Evolutionary conservation across 2,888 invertebrate species (phyloP).

Genomic region (Cryptus viduatorius): DNA sequence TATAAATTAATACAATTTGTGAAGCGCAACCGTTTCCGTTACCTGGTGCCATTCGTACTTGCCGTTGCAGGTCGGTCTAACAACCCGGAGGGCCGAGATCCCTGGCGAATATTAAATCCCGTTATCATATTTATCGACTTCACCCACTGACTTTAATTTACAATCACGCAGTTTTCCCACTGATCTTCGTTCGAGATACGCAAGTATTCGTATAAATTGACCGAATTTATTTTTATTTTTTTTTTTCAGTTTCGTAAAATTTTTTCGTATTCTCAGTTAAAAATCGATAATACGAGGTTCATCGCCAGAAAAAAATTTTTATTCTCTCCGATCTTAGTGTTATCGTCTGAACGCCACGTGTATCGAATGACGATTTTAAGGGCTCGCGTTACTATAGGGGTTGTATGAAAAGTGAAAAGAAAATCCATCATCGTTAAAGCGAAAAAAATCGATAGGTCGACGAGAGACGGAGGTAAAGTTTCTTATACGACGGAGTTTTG

Average conservation of each 20-base stretch:
- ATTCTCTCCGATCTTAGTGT: not conserved
- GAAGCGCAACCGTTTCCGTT: constrained; percentile 37
- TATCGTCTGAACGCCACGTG: constrained; percentile 21
- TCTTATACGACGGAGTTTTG: constrained; percentile 21
- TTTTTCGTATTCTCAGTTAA: not conserved
- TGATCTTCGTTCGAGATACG: not conserved
- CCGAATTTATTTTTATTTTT: not conserved
- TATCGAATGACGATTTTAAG: constrained; percentile 44
- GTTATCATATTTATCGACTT: constrained; percentile 61
- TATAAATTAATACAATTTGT: constrained; percentile 62
- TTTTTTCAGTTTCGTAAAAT: not conserved
- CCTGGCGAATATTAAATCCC: constrained; percentile 33
- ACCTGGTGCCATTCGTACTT: not conserved
- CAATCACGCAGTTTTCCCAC: not conserved
- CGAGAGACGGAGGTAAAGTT: constrained; percentile 14
- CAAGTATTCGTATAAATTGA: not conserved
- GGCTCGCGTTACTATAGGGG: constrained; percentile 8
- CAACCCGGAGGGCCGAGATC: not conserved
- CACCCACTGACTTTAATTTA: constrained; percentile 6
- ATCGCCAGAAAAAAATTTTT: not conserved
- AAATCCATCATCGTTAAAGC: constrained; percentile 67
- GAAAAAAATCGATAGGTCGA: constrained; percentile 64
- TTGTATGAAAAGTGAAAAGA: constrained; percentile 49
- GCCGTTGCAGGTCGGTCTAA: not conserved
- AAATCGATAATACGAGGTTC: not conserved